Evolutionary conservation across 2,888 invertebrate genomes (phyloP).

Genomic region (Papilio demoleus): DNA sequence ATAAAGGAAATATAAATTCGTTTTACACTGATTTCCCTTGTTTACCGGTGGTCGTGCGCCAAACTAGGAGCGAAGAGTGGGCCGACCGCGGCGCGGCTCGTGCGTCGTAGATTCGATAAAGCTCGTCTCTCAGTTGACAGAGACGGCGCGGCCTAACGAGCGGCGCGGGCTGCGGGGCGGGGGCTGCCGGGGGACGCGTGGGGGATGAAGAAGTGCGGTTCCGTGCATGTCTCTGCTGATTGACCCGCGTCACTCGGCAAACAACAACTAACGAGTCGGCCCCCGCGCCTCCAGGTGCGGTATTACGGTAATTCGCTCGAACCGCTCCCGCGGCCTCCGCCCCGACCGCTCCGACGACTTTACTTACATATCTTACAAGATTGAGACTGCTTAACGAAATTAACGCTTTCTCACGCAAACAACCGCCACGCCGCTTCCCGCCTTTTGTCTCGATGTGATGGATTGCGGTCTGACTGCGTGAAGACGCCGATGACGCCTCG

Average conservation of each 20-base stretch:
- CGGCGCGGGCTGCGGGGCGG: conserved; percentile 49
- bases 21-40: conserved; percentile 80
- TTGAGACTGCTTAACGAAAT: conserved; percentile 82
- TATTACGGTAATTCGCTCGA: conserved; percentile 66
- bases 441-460: conserved; percentile 81
- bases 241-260: conserved; percentile 84
- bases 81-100: conserved; percentile 79
- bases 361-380: conserved; percentile 75
- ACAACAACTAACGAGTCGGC: conserved; percentile 83
- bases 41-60: conserved; percentile 78
- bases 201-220: conserved; percentile 81
- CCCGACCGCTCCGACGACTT: conserved; percentile 70
- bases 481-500: conserved; percentile 76
- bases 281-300: conserved; percentile 79
- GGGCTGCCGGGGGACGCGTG: conserved; percentile 54
- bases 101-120: conserved; percentile 84
- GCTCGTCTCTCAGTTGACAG: conserved; percentile 82
- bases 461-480: conserved; percentile 76
- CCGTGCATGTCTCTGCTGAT: conserved; percentile 84
- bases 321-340: conserved; percentile 75
- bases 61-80: conserved; percentile 77
- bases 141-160: conserved; percentile 81
- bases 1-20: conserved; percentile 68
- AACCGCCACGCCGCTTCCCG: conserved; percentile 70
- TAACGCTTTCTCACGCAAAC: conserved; percentile 79